Evolutionary conservation across 1,140 invertebrate species (phyloP).

Genomic region (Drosophila cardini): DNA sequence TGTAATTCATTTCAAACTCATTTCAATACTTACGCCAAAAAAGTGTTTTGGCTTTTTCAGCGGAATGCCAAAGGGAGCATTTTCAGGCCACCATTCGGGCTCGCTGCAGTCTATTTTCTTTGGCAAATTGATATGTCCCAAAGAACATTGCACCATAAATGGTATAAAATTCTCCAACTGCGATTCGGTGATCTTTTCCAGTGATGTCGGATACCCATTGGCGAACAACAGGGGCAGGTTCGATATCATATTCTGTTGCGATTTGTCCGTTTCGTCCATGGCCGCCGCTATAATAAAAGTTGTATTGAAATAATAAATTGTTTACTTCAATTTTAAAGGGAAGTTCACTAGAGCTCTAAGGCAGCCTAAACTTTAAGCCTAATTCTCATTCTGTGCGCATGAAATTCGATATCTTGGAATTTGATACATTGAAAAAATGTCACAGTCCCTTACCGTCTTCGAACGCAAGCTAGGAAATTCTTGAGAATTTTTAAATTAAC

Average conservation of each 20-base stretch:
- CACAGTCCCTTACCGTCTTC: too few relatives aligned
- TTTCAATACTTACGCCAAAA: slow-evolving; percentile 83
- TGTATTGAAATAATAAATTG: too few relatives aligned
- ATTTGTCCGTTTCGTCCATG: slow-evolving; percentile 80
- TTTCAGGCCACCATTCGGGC: slow-evolving; percentile 89
- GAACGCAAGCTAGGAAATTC: too few relatives aligned
- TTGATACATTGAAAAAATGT: too few relatives aligned
- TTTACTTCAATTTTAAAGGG: too few relatives aligned
- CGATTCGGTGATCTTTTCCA: slow-evolving; percentile 87
- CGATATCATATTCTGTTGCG: slow-evolving; percentile 83
- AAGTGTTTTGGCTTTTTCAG: slow-evolving; percentile 86
- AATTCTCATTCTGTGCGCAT: too few relatives aligned
- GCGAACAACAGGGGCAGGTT: slow-evolving; percentile 89
- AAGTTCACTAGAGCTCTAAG: too few relatives aligned
- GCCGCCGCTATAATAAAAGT: slow-evolving; percentile 37
- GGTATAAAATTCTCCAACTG: slow-evolving; percentile 89
- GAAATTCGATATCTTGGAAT: too few relatives aligned
- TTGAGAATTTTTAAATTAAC: too few relatives aligned
- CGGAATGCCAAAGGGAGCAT: slow-evolving; percentile 88
- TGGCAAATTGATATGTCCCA: slow-evolving; percentile 87
- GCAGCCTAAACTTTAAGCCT: too few relatives aligned
- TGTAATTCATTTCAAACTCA: slow-evolving; percentile 27
- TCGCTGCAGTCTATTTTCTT: slow-evolving; percentile 84
- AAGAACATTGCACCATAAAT: slow-evolving; percentile 90
- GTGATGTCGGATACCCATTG: slow-evolving; percentile 88